phyloP scores from a whole-genome alignment of 2,888 invertebrate genomes.

The Mamestra brassicae region DNA sequence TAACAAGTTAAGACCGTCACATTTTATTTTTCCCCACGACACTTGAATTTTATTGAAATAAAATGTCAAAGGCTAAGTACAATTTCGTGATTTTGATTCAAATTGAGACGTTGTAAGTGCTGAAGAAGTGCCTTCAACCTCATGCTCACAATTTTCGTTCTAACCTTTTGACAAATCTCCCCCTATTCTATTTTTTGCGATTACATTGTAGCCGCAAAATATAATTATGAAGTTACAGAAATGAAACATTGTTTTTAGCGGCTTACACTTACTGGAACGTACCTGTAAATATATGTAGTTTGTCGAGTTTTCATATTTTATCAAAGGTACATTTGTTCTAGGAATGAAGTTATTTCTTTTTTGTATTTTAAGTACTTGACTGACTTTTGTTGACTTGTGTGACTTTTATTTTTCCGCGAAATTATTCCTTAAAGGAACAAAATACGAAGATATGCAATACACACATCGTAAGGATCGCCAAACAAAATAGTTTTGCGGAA shows the following conservation, averaged over 20 bases:
- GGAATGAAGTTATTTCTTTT: neutral
- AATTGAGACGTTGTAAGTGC: constrained; percentile 27
- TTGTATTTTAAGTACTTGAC: neutral
- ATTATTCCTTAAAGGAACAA: neutral
- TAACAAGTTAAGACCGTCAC: neutral
- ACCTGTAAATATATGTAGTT: neutral
- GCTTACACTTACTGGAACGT: neutral
- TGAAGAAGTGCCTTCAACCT: constrained; percentile 20
- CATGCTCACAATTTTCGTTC: constrained; percentile 14
- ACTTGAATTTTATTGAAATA: neutral
- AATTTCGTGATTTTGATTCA: constrained; percentile 19
- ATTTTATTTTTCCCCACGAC: neutral
- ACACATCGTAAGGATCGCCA: neutral
- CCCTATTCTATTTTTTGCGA: constrained; percentile 23
- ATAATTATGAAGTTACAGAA: constrained; percentile 1
- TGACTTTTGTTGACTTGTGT: too few relatives aligned
- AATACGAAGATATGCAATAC: neutral
- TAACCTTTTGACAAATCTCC: constrained; percentile 26
- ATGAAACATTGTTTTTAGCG: constrained; percentile 4
- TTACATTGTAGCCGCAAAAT: neutral
- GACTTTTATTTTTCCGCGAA: neutral
- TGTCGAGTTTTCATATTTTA: neutral
- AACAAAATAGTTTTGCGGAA: neutral
- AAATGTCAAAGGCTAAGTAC: constrained; percentile 12
- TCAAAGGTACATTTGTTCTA: neutral